phyloP scores from a whole-genome alignment of 2,797 vertebrate species.

The Diplodus sargus region DNA sequence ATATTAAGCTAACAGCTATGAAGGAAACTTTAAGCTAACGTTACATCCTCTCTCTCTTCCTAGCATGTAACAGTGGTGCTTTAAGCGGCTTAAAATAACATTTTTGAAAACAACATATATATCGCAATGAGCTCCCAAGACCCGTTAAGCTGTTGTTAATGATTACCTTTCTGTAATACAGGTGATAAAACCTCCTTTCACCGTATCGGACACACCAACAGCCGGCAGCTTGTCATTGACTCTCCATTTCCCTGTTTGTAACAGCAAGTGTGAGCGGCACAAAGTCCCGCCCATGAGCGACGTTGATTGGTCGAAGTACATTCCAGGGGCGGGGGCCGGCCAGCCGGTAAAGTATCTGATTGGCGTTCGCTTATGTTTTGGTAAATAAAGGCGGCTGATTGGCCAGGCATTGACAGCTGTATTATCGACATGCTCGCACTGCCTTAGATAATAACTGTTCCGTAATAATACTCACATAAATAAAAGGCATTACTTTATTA shows the following conservation, averaged over 20 bases:
- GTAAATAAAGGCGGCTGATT: conserved; percentile 43
- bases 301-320: conserved; percentile 49
- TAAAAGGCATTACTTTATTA: conserved; percentile 48
- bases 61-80: conserved; percentile 43
- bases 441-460: neutral
- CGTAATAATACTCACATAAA: neutral
- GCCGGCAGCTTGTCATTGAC: conserved; percentile 58
- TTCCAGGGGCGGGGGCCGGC: neutral
- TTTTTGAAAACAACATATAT: neutral
- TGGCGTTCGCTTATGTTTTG: conserved; percentile 64
- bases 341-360: conserved; percentile 62
- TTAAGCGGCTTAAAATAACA: neutral
- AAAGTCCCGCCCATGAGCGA: conserved; percentile 28
- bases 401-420: neutral
- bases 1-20: neutral
- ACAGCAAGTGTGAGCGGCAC: conserved; percentile 8
- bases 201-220: neutral
- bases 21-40: neutral
- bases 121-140: rapidly evolving
- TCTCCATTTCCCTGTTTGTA: conserved; percentile 40
- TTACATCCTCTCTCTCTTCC: conserved; percentile 23
- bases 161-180: conserved; percentile 49
- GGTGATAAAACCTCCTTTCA: conserved; percentile 23
- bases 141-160: neutral
- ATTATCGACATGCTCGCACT: neutral